Evolutionary conservation across 2,888 invertebrate genomes (phyloP).

Genomic region (Nymphalis urticae): DNA sequence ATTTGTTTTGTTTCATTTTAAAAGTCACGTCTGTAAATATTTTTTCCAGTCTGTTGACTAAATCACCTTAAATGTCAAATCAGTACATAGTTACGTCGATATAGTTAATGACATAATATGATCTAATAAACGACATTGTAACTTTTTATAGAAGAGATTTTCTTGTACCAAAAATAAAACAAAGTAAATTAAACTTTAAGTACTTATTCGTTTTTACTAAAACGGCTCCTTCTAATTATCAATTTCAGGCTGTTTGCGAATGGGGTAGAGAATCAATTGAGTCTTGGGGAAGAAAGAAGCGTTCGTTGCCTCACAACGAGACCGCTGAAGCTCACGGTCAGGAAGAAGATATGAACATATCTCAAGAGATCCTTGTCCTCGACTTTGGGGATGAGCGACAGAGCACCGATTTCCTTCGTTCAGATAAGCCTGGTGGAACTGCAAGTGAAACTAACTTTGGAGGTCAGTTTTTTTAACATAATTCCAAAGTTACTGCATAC

Average conservation of each 20-base stretch:
- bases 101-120: constrained; percentile 13
- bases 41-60: background rate
- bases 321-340: constrained; percentile 84
- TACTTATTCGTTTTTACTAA: background rate
- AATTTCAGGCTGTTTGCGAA: constrained; percentile 90
- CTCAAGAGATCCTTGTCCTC: constrained; percentile 95
- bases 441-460: constrained; percentile 85
- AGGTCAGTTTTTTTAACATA: constrained; percentile 72
- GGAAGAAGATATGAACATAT: constrained; percentile 94
- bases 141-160: background rate
- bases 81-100: constrained; percentile 21
- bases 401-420: constrained; percentile 88
- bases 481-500: background rate
- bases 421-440: constrained; percentile 85
- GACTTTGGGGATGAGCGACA: constrained; percentile 95
- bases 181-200: too few relatives aligned
- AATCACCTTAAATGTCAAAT: constrained; percentile 10
- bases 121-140: background rate
- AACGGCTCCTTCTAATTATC: background rate
- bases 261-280: constrained; percentile 95
- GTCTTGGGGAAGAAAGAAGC: constrained; percentile 94
- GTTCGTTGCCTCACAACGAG: constrained; percentile 83
- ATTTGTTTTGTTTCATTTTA: constrained; percentile 2
- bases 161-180: too few relatives aligned
- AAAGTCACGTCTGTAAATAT: background rate